A percentile compares a stretch with the other conserved stretches of the same genome.
Evolutionary conservation across 2,797 vertebrate genomes (phyloP).

Genomic region (Micromesistius poutassou): DNA sequence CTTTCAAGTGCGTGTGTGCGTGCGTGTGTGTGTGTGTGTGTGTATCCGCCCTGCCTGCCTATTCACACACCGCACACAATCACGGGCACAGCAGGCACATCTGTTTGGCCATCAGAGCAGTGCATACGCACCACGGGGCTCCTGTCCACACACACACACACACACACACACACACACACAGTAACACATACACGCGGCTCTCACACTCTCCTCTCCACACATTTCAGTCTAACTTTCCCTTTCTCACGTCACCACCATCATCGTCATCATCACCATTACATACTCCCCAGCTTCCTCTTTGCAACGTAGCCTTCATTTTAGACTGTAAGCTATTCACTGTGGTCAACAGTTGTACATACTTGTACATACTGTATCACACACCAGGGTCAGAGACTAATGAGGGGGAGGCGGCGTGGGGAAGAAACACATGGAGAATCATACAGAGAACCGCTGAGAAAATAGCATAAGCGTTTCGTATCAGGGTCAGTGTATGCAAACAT

Average conservation of each 20-base stretch:
- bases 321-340: neutral
- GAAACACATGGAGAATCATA: too few relatives aligned
- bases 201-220: neutral
- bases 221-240: neutral
- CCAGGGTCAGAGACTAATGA: neutral
- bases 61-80: slow-evolving; percentile 39
- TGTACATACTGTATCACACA: neutral
- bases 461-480: neutral
- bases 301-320: neutral
- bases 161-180: neutral
- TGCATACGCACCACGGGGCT: neutral
- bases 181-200: neutral
- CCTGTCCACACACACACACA: neutral
- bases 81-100: slow-evolving; percentile 49
- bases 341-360: neutral
- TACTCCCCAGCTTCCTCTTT: neutral
- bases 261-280: neutral
- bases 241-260: neutral
- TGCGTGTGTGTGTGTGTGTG: slow-evolving; percentile 6
- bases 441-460: neutral
- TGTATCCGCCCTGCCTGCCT: slow-evolving; percentile 14
- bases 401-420: too few relatives aligned
- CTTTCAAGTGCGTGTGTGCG: neutral
- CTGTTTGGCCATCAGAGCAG: slow-evolving; percentile 39
- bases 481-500: too few relatives aligned